Evolutionary conservation across 2,888 invertebrate genomes (phyloP).

Genomic region (Abrostola tripartita): DNA sequence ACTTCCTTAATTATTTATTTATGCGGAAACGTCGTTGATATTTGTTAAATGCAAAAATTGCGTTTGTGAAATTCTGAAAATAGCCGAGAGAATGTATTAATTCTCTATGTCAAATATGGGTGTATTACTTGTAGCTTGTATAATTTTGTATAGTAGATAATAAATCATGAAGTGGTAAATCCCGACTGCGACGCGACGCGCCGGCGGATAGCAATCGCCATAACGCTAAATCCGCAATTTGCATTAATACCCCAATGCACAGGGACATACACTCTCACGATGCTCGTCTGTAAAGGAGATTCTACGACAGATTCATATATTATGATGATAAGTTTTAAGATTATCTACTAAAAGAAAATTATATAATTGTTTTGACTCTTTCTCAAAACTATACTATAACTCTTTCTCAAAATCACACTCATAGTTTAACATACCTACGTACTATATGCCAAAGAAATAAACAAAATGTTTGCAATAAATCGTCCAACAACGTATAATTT

Average conservation of each 20-base stretch:
- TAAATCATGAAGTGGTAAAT: conserved; percentile 71
- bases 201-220: conserved; percentile 74
- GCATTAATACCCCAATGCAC: conserved; percentile 72
- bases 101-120: neutral
- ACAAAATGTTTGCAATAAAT: conserved; percentile 13
- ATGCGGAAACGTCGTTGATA: conserved; percentile 85
- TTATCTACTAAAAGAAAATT: conserved; percentile 4
- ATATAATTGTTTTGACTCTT: no score
- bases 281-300: conserved; percentile 43
- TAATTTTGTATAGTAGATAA: conserved; percentile 49
- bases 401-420: no score
- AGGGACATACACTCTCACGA: conserved; percentile 48
- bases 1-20: conserved; percentile 88
- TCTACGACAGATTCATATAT: conserved; percentile 36
- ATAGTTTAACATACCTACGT: conserved; percentile 3
- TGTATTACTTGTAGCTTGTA: conserved; percentile 25
- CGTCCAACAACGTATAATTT: conserved; percentile 11
- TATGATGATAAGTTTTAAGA: conserved; percentile 37
- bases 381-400: no score
- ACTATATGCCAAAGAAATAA: conserved; percentile 19
- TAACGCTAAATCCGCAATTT: conserved; percentile 80
- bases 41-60: conserved; percentile 76
- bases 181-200: conserved; percentile 61
- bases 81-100: conserved; percentile 16
- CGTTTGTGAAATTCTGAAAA: conserved; percentile 55